These are phyloP conservation scores for Sander lucioperca DNA, from an alignment of 2,113 vertebrate genomes.

Conservation along the genomic window DNA sequence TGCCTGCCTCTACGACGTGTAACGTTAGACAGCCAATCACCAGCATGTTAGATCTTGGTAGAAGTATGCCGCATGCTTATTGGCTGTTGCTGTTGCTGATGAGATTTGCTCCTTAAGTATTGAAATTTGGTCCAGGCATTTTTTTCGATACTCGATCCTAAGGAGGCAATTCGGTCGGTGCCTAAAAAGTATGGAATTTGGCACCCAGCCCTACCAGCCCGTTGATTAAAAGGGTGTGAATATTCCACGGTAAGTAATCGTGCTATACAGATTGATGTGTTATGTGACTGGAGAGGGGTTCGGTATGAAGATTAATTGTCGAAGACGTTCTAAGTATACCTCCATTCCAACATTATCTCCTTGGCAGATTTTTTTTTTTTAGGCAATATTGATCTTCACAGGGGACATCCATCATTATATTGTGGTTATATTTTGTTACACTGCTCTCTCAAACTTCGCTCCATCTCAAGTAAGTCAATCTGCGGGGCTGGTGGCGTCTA, in stretches of 20 bases:
- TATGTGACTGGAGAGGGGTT: neutral
- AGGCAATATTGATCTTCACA: slow-evolving; percentile 49
- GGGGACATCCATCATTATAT: slow-evolving; percentile 55
- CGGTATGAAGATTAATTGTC: neutral
- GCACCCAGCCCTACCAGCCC: neutral
- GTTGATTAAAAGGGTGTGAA: slow-evolving; percentile 2
- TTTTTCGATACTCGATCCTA: too few species aligned
- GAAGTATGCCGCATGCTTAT: too few species aligned
- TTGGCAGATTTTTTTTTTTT: slow-evolving; percentile 32
- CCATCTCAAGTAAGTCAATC: slow-evolving; percentile 49
- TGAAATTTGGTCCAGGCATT: too few species aligned
- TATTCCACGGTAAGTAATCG: neutral
- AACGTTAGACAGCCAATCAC: too few species aligned
- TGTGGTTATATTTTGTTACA: slow-evolving; percentile 61
- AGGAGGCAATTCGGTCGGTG: too few species aligned
- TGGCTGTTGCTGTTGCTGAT: too few species aligned
- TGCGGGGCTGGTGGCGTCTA: neutral
- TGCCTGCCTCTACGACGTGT: too few species aligned
- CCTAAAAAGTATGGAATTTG: too few species aligned
- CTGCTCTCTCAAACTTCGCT: slow-evolving; percentile 37
- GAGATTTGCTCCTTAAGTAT: too few species aligned
- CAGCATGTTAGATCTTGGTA: too few species aligned
- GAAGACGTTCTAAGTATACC: neutral
- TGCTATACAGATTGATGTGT: neutral
- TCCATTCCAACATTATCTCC: neutral